Percentiles rank a stretch among this genome's conserved stretches.
Conservation (phyloP, 2,797 vertebrate genomes). For the Myotis planiceps region DNA sequence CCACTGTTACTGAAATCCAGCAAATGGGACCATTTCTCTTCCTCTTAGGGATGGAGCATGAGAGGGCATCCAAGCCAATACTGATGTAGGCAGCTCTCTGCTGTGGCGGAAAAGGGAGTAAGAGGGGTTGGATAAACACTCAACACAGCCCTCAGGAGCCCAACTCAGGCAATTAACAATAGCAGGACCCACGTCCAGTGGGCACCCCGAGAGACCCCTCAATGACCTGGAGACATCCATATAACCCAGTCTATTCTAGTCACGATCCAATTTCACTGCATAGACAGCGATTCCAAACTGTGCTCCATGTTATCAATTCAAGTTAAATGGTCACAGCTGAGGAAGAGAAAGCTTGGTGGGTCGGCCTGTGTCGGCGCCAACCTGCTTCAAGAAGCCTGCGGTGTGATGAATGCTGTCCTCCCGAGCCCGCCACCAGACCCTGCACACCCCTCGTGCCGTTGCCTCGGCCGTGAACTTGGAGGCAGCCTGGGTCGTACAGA, state of each 20-base stretch:
- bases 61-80: not conserved
- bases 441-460: accelerated
- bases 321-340: slow-evolving; percentile 51
- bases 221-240: not conserved
- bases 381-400: not conserved
- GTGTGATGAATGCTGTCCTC: not conserved
- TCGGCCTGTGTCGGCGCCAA: not conserved
- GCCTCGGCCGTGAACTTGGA: not conserved
- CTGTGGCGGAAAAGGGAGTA: not conserved
- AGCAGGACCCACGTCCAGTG: not conserved
- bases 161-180: not conserved
- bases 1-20: slow-evolving; percentile 41
- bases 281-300: slow-evolving; percentile 11
- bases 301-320: slow-evolving; percentile 55
- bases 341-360: slow-evolving; percentile 53
- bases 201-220: not conserved
- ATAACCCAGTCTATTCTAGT: slow-evolving; percentile 30
- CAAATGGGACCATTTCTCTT: slow-evolving; percentile 45
- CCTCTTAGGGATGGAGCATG: not conserved
- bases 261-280: slow-evolving; percentile 18
- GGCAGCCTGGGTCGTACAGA: not conserved
- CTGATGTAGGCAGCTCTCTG: not conserved
- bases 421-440: accelerated
- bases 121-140: not conserved
- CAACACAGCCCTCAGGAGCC: not conserved